A percentile compares a stretch with the other conserved stretches of the same genome.
These are phyloP conservation scores for Crax fasciolata DNA, from an alignment of 2,797 vertebrate genomes.

Conservation along the genomic window DNA sequence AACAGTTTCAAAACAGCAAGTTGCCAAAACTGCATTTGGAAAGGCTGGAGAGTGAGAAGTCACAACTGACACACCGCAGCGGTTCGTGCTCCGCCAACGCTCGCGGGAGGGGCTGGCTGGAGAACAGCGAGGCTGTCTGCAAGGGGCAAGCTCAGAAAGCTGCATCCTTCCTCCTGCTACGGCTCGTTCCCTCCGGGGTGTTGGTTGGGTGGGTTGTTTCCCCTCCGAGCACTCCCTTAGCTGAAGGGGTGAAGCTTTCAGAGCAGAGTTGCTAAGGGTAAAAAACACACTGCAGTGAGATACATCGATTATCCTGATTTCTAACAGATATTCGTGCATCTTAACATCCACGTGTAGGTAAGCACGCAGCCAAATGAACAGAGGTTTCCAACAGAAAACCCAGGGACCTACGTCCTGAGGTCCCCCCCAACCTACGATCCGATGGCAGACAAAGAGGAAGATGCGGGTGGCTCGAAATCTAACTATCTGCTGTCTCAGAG, in stretches of 20 bases:
- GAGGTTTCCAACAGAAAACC: not conserved
- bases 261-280: not conserved
- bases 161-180: not conserved
- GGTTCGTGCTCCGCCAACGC: constrained; percentile 15
- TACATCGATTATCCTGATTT: fast-evolving
- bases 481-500: fast-evolving
- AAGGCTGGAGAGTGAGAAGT: constrained; percentile 30
- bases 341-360: fast-evolving
- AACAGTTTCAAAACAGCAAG: constrained; percentile 9
- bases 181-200: not conserved
- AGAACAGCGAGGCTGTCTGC: not conserved
- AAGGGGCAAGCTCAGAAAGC: not conserved
- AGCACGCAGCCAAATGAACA: fast-evolving
- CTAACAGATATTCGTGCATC: fast-evolving
- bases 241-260: not conserved
- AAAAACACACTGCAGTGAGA: fast-evolving
- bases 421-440: fast-evolving
- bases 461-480: fast-evolving
- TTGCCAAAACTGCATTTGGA: not conserved
- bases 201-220: too few relatives aligned
- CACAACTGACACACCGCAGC: not conserved
- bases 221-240: not conserved
- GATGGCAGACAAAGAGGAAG: not conserved
- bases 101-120: constrained; percentile 11
- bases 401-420: not conserved